Base-by-base conservation (phyloP, 2,113 vertebrate species). In the Coracopsis vasa region DNA sequence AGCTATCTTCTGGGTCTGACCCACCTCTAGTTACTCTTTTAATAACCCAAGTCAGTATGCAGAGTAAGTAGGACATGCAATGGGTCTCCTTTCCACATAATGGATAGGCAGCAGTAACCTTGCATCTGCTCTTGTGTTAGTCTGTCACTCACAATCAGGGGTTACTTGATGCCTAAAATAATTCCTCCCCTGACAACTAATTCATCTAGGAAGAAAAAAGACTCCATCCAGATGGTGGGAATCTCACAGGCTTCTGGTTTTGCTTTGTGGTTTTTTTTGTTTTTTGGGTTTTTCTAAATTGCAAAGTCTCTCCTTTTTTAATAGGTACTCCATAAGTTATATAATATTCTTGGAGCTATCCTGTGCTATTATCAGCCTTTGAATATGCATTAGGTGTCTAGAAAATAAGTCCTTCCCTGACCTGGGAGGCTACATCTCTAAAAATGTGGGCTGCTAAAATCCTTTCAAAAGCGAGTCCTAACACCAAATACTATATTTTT, bases 131-230 rank as follows among this genome's bases (percentile, higher is more conserved):
- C 94, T 88, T 96, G 94, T 89, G 92, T 95, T 75, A 95, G 95
- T 94, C 97, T 97, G 97, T 96, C 97, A 97, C 95, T 97, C 97
- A 97, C 84, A 95, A 67, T 86, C 94, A 94, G 85, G 64, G 88
- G 95, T 94, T 95, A 97, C 88, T 96, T 92, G 95, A 96, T 97
- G 96, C 96, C 94, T 96, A 96, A 97, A 97, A 96, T 97, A 97
- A 96, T 97, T 97, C 94, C 86, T 95, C 71, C 92, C 94, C 79
- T 96, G 94, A 95, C 94, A 95, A 97, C 91, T 92, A 96, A 96
- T 96, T 97, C 95, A 96, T 96, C 92, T 95, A 95, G 94, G 94
- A 92, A 95, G 96, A 96, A 97, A 96, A 97, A 94, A 86, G 91
- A 96, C 94, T 97, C 95, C 94, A 83, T 97, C 92, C 96, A 96